These are phyloP conservation scores for Volucella bombylans DNA, from an alignment of 2,888 invertebrate genomes.

Conservation along the genomic window DNA sequence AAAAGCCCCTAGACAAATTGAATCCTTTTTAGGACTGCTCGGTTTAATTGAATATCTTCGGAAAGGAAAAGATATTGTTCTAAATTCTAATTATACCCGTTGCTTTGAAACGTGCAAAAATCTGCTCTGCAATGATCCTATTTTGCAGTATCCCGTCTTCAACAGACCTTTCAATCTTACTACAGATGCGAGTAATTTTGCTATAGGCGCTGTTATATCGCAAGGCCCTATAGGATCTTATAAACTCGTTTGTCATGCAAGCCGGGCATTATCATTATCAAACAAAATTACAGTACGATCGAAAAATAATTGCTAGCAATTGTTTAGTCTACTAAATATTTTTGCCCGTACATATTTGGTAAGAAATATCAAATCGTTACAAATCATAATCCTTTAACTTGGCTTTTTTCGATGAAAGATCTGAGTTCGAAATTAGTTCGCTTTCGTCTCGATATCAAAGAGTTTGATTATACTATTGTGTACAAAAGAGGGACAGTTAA, in stretches of 20 bases:
- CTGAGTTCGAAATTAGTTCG: constrained; percentile 20
- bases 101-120: too few species aligned
- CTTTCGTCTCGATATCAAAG: constrained; percentile 69
- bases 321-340: constrained; percentile 8
- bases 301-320: constrained; percentile 19
- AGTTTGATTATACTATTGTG: constrained; percentile 72
- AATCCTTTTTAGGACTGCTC: constrained; percentile 65
- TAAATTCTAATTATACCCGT: constrained; percentile 14
- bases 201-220: constrained; percentile 29
- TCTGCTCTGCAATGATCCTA: constrained; percentile 37
- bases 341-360: neutral
- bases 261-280: constrained; percentile 35
- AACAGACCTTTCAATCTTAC: constrained; percentile 38
- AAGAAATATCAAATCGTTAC: constrained; percentile 26
- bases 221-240: constrained; percentile 45
- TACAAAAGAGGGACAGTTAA: constrained; percentile 73
- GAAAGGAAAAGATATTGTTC: constrained; percentile 25
- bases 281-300: constrained; percentile 1
- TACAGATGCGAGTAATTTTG: constrained; percentile 41
- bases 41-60: constrained; percentile 49
- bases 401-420: constrained; percentile 33
- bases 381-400: constrained; percentile 33
- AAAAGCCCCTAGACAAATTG: constrained; percentile 51
- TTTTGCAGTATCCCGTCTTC: constrained; percentile 24
- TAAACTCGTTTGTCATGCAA: constrained; percentile 52